Evolutionary conservation across 2,797 vertebrate species (phyloP), one percentile per base, ranked within the genome.

Genomic region (Sebastes steindachneri): DNA sequence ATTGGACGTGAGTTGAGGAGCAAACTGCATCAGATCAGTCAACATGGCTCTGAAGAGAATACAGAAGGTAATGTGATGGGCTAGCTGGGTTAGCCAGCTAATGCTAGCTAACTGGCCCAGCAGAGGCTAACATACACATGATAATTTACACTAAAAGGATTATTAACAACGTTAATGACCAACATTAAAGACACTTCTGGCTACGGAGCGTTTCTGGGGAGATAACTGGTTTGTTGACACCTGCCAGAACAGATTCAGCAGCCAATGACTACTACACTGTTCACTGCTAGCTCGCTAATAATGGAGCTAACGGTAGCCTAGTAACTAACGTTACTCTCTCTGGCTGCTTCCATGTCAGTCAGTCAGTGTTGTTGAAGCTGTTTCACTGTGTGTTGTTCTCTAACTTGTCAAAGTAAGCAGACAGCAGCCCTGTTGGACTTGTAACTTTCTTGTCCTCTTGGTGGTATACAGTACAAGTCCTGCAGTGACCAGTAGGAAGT

Each of bases 11-110:
- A 75, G 63, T 25, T 5, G 55, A 37, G 66, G 31, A 67, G 65
- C 63, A 31, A 73, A 35, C 78, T 4, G 33, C 75, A 62, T 41
- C 75, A 41, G 37, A 41, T 41, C 37, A 58, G 69, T 58, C 72
- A 83, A 25, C 59, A 94, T 94, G 92, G 93, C 93, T 53, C 82
- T 89, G 68, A 94, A 93, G 66, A 93, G 92, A 90, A 93, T 93
- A 88, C 85, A 92, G 57, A 94, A 92, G 92, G 93, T 94, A 88
- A 83, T 41, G 37, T 15, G 37, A 41, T 41, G 37, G 35, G 77
- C 75, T 83, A 65, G 85, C 73, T 64, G 1, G 23, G 64, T 64
- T 63, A 17, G 37, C 10, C 31, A 77, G 85, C 88, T 83, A 84
- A 72, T 29, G 28, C 63, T 9, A 69, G 86, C 73, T 81, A 79